A percentile compares a stretch with the other conserved stretches of the same genome.
Conservation (phyloP, 2,888 invertebrate species). For the Mimumesa dahlbomi region DNA sequence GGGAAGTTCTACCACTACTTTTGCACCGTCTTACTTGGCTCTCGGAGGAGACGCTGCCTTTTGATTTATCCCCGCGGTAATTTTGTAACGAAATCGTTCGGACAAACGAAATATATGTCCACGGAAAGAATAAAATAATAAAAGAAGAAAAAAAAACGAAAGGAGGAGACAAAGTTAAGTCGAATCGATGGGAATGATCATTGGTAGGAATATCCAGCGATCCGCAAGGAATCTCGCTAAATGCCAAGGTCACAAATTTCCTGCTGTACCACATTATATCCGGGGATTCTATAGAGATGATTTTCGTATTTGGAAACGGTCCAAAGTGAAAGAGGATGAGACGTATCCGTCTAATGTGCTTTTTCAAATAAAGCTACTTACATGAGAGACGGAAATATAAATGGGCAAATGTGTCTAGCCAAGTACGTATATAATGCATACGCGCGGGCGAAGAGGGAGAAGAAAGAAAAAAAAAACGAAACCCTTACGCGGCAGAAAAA, state of each 20-base stretch:
- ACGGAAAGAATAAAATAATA: background rate
- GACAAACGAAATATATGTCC: background rate
- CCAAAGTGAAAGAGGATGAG: constrained; percentile 47
- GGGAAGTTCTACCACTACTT: no score
- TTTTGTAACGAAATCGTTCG: no score
- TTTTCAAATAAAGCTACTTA: constrained; percentile 56
- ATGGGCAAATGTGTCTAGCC: constrained; percentile 34
- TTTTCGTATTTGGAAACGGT: constrained; percentile 48
- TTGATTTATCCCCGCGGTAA: no score
- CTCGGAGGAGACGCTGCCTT: no score
- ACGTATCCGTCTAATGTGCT: constrained; percentile 49
- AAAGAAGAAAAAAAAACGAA: background rate
- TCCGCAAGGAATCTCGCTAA: constrained; percentile 27
- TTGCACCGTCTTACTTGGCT: no score
- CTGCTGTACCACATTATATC: constrained; percentile 28
- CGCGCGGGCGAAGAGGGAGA: no score
- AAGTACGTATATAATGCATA: constrained; percentile 12
- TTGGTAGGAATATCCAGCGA: constrained; percentile 4
- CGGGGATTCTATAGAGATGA: constrained; percentile 32
- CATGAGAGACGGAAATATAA: constrained; percentile 52
- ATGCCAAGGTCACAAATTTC: constrained; percentile 51
- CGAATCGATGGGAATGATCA: constrained; percentile 23
- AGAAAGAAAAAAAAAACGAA: background rate
- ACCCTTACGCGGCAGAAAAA: no score
- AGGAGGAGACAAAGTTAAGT: no score